phyloP scores from a whole-genome alignment of 2,888 invertebrate genomes.

The Cenopis cana region DNA sequence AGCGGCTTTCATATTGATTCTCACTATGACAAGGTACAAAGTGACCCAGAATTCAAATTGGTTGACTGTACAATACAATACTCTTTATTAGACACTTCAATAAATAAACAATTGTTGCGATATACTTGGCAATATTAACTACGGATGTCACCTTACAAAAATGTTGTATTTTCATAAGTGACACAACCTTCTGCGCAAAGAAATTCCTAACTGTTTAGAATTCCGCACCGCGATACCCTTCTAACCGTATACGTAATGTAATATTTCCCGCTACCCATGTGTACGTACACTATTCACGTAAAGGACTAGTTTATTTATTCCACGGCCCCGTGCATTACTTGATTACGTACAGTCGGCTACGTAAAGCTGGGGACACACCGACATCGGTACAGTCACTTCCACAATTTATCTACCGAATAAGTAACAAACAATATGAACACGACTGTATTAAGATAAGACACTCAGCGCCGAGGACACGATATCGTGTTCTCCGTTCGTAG shows the following conservation, averaged over 20 bases:
- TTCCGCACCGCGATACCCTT: background rate
- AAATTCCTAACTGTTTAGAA: slow-evolving; percentile 1
- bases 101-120: too few relatives aligned
- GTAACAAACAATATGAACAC: too few relatives aligned
- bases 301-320: slow-evolving; percentile 43
- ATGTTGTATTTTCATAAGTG: background rate
- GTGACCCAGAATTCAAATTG: too few relatives aligned
- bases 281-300: slow-evolving; percentile 28
- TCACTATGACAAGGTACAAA: too few relatives aligned
- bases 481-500: too few relatives aligned
- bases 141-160: too few relatives aligned
- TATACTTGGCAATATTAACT: background rate
- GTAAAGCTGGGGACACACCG: slow-evolving; percentile 9
- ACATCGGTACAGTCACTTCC: background rate
- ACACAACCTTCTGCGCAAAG: background rate
- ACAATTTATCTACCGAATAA: too few relatives aligned
- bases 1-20: too few relatives aligned
- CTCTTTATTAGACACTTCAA: too few relatives aligned
- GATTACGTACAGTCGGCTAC: slow-evolving; percentile 33
- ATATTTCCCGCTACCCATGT: slow-evolving; percentile 6
- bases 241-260: slow-evolving; percentile 19
- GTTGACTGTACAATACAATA: too few relatives aligned
- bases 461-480: too few relatives aligned
- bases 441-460: too few relatives aligned
- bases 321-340: slow-evolving; percentile 40